Conservation (phyloP, 2,888 invertebrate species). For the Cryptus viduatorius region DNA sequence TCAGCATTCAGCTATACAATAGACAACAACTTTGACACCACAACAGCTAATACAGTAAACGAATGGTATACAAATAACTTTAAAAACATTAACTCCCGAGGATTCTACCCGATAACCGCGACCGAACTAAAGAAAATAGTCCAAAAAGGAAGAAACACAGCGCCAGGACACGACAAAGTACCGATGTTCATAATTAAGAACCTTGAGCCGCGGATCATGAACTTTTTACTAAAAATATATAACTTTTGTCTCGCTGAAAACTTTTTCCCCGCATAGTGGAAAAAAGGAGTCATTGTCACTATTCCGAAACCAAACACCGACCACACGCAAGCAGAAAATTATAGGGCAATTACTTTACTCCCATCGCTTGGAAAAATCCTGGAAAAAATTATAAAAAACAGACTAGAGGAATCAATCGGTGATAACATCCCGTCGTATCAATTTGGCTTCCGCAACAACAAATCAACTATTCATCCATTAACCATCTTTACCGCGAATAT, state of each 20-base stretch:
- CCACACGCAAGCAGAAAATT: constrained; percentile 16
- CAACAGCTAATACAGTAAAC: constrained; percentile 10
- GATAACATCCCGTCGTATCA: not conserved
- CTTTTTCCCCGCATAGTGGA: not conserved
- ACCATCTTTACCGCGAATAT: constrained; percentile 41
- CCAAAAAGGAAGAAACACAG: constrained; percentile 34
- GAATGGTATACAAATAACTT: not conserved
- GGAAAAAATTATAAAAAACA: constrained; percentile 42
- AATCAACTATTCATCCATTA: constrained; percentile 37
- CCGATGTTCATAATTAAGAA: constrained; percentile 26
- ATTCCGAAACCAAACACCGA: constrained; percentile 37
- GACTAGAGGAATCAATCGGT: constrained; percentile 1
- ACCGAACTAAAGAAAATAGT: not conserved
- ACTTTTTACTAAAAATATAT: not conserved
- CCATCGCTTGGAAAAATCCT: constrained; percentile 31
- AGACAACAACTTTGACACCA: too few species aligned
- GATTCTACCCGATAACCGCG: not conserved
- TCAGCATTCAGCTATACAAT: too few species aligned
- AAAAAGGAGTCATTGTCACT: constrained; percentile 1
- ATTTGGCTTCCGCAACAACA: constrained; percentile 34
- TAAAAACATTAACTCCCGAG: not conserved
- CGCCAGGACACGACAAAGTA: constrained; percentile 40
- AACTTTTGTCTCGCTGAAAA: not conserved
- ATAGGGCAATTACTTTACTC: constrained; percentile 21
- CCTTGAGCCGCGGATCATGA: constrained; percentile 7